A percentile compares a stretch with the other conserved stretches of the same genome.
phyloP scores from a whole-genome alignment of 2,888 invertebrate genomes.

The Agrochola lychnidis region DNA sequence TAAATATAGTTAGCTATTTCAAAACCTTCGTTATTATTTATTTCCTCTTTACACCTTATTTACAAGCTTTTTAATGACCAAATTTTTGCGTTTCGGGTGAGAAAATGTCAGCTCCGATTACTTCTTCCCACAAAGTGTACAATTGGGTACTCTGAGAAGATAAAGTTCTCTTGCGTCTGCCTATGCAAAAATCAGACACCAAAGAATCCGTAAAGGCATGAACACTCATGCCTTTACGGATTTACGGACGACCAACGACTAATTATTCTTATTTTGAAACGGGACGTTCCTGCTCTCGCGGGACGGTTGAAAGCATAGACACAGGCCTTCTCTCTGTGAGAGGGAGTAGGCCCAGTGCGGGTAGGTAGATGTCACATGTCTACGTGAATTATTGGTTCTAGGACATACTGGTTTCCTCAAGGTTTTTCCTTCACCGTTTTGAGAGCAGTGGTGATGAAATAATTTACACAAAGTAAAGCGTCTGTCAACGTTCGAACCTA shows the following conservation, averaged over 20 bases:
- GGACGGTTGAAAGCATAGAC: too few relatives aligned
- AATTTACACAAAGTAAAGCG: not conserved
- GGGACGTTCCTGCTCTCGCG: too few relatives aligned
- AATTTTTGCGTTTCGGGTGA: not conserved
- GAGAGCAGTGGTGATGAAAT: not conserved
- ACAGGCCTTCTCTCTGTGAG: not conserved
- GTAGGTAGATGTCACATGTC: not conserved
- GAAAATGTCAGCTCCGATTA: not conserved
- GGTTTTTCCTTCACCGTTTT: not conserved
- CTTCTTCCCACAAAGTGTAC: not conserved
- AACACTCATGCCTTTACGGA: too few relatives aligned
- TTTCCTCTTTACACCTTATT: not conserved
- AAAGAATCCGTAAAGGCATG: too few relatives aligned
- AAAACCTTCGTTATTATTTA: not conserved
- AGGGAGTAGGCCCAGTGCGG: not conserved
- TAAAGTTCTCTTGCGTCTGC: not conserved
- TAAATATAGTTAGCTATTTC: slow-evolving; percentile 24
- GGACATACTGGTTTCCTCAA: not conserved
- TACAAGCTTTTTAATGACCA: not conserved
- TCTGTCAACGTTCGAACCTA: not conserved
- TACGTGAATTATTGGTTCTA: not conserved
- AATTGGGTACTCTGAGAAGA: too few relatives aligned
- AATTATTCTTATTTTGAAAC: not conserved
- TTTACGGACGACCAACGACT: not conserved
- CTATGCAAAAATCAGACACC: not conserved